These are phyloP conservation scores for Camponotus pennsylvanicus DNA, from an alignment of 1,140 invertebrate genomes.

Conservation along the genomic window DNA sequence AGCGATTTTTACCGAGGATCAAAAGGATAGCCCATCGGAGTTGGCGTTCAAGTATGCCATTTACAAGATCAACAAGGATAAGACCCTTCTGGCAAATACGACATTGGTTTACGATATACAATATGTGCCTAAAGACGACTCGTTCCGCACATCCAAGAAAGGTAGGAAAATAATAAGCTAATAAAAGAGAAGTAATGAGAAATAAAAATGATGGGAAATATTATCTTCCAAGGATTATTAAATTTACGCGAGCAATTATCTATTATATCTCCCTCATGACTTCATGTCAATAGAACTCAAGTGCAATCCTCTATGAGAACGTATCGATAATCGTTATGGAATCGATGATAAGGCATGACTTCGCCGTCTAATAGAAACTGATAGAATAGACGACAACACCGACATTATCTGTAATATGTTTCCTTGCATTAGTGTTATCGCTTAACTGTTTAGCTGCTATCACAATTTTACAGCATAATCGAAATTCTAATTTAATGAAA, in stretches of 20 bases:
- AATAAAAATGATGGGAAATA: background rate
- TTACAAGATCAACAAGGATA: slow-evolving; percentile 96
- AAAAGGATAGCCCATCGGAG: slow-evolving; percentile 93
- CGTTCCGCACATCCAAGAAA: slow-evolving; percentile 96
- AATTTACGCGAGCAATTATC: background rate
- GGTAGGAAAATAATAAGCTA: slow-evolving; percentile 86
- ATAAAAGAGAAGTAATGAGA: background rate
- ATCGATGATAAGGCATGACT: slow-evolving; percentile 71
- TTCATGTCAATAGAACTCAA: background rate
- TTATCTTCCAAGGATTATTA: background rate
- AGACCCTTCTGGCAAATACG: slow-evolving; percentile 92
- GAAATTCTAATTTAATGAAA: background rate
- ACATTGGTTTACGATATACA: slow-evolving; percentile 96
- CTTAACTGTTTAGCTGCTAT: background rate
- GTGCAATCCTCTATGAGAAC: background rate
- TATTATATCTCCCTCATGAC: background rate
- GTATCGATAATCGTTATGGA: slow-evolving; percentile 38
- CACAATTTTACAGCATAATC: no score
- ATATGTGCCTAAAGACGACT: slow-evolving; percentile 94
- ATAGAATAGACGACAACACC: background rate
- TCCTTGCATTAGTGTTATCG: background rate
- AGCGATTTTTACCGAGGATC: slow-evolving; percentile 96
- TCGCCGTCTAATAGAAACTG: slow-evolving; percentile 37
- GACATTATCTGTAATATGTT: no score
- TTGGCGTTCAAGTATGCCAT: slow-evolving; percentile 97